Conservation (phyloP, 1,140 invertebrate species). For the Meteorus sp. region DNA sequence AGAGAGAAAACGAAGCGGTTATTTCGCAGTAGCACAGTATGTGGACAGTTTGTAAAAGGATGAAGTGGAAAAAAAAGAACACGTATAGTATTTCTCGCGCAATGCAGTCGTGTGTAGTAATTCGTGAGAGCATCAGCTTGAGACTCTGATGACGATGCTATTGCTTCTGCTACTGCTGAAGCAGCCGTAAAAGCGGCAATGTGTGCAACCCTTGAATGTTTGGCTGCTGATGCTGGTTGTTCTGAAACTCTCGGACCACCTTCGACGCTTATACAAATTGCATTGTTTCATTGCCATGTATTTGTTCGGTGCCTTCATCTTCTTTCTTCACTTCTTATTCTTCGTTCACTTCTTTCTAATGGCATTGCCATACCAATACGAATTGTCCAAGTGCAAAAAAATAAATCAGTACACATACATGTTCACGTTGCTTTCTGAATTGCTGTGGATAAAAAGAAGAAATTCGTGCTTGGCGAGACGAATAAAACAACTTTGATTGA, state of each 20-base stretch:
- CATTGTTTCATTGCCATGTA: constrained; percentile 17
- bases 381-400: too few relatives aligned
- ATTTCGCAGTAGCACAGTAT: not conserved
- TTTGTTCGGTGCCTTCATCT: too few relatives aligned
- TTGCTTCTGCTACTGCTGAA: too few relatives aligned
- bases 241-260: constrained; percentile 18
- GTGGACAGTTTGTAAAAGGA: too few relatives aligned
- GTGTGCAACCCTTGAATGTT: constrained; percentile 6
- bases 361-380: not conserved
- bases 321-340: too few relatives aligned
- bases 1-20: not conserved
- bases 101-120: constrained; percentile 8
- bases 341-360: not conserved
- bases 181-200: too few relatives aligned
- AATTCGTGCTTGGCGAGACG: too few relatives aligned
- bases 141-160: not conserved
- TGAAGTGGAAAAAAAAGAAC: too few relatives aligned
- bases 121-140: constrained; percentile 8
- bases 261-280: constrained; percentile 20
- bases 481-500: too few relatives aligned
- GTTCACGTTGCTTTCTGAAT: too few relatives aligned
- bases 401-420: too few relatives aligned
- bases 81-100: constrained; percentile 23
- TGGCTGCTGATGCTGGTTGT: not conserved
- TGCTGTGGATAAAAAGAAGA: too few relatives aligned